Base-by-base conservation (phyloP, 2,888 invertebrate genomes). In the Caenorhabditis afra region DNA sequence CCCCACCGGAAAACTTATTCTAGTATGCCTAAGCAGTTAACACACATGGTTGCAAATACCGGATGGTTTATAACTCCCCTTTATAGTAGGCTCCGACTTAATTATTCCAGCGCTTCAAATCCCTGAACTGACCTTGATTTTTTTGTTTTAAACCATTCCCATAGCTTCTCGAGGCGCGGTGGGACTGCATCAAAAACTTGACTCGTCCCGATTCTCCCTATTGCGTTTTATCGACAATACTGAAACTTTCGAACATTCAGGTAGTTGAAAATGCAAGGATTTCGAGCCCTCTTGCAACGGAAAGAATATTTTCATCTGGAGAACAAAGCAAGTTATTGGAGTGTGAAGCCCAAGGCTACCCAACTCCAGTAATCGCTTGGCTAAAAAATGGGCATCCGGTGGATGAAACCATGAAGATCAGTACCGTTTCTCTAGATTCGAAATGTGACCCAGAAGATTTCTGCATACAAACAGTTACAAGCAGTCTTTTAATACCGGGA, bases 331-430 rank as follows among this genome's bases (percentile, higher is more conserved):
- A 71, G 20, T 77, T 80, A 14, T 57, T 90, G 22, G 82, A 82
- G 18, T 90, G 90, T 75, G 87, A 88, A 58, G 89, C 89, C 5
- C 79, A 81, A 14, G 90, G 90, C 7, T 83, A 85, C 64, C 90
- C 90, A 7, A 79, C 79, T 7, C 90, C 90, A 0, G 58, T 71
- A 8, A 78, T 90, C 12, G 57, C 52, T 0, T 90, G 90, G 90
- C 50, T 71, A 35, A 87, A 88, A 71, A 86, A 90, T 55, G 89
- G 85, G 0, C 45, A 70, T n/a, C 77, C 71, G 8, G 12, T 88
- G n/a, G n/a, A n/a, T 22, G 65, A 73, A 10, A 78, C 55, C 3
- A 5, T 29, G 29, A 29, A 29, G 7, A 29, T 7, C 7, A 29
- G 4, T 29, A 29, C 50, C 8, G 74, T 52, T 8, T 53, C 61